phyloP scores from a whole-genome alignment of 2,888 invertebrate species.

The Ormyrus thymus region DNA sequence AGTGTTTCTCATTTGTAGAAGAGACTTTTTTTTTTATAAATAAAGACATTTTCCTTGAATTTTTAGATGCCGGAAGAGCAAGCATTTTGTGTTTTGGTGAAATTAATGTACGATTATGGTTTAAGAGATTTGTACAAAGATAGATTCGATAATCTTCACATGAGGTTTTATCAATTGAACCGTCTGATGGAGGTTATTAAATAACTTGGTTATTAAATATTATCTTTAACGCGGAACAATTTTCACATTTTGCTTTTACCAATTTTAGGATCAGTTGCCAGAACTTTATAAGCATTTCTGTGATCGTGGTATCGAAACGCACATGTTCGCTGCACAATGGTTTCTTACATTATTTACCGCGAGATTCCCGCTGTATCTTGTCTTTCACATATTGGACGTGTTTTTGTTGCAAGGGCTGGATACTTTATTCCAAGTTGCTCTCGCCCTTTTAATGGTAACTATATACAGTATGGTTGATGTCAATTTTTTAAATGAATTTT shows the following conservation, averaged over 20 bases:
- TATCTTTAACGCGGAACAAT: not conserved
- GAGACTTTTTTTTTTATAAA: conserved; percentile 1
- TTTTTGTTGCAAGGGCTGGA: conserved; percentile 96
- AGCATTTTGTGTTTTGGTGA: conserved; percentile 96
- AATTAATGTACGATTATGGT: conserved; percentile 97
- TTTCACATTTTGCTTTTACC: not conserved
- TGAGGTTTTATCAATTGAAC: conserved; percentile 96
- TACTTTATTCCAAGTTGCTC: conserved; percentile 96
- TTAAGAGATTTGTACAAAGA: conserved; percentile 96
- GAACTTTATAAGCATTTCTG: conserved; percentile 89
- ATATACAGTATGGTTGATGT: not conserved
- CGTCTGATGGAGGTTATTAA: conserved; percentile 87
- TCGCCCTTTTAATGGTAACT: conserved; percentile 91
- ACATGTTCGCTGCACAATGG: conserved; percentile 99
- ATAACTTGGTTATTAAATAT: conserved; percentile 54
- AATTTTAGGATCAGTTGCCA: conserved; percentile 85
- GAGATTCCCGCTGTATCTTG: conserved; percentile 96
- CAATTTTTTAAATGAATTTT: not conserved
- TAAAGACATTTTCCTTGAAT: conserved; percentile 21
- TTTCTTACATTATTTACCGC: conserved; percentile 99
- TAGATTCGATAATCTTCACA: conserved; percentile 96
- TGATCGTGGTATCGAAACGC: conserved; percentile 91
- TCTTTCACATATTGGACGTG: conserved; percentile 97
- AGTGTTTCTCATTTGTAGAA: no score
- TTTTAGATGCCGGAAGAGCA: conserved; percentile 99